A percentile compares a stretch with the other conserved stretches of the same genome.
Conservation (phyloP, 2,888 invertebrate genomes). For the Drosophila macrospina region DNA sequence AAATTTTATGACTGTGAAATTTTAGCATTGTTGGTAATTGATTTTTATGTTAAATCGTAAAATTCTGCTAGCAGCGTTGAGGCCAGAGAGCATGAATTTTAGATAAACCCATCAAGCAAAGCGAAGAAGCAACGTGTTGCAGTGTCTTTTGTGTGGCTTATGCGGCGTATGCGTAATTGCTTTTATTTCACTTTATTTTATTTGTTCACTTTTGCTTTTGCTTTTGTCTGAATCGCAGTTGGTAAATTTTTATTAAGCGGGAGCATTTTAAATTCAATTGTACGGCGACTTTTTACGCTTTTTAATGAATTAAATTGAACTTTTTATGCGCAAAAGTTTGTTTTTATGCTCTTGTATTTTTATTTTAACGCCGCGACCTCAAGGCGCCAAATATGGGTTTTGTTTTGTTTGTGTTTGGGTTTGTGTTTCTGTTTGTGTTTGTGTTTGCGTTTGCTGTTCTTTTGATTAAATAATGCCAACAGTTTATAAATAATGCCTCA, state of each 20-base stretch:
- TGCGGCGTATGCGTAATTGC: conserved; percentile 76
- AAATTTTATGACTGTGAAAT: conserved; percentile 74
- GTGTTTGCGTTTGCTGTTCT: conserved; percentile 37
- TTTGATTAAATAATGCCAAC: conserved; percentile 68
- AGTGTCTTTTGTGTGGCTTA: conserved; percentile 45
- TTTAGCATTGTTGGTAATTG: conserved; percentile 79
- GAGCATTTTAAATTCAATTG: conserved; percentile 80
- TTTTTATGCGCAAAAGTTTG: conserved; percentile 72
- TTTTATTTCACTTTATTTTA: conserved; percentile 25
- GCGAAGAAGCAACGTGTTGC: conserved; percentile 68
- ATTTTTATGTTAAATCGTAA: conserved; percentile 81
- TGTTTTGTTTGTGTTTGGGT: conserved; percentile 34
- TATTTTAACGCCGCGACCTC: conserved; percentile 68
- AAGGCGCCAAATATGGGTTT: conserved; percentile 66
- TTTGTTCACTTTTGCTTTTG: not conserved
- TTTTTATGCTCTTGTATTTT: conserved; percentile 57
- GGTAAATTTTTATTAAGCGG: conserved; percentile 71
- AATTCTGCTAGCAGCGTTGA: conserved; percentile 46
- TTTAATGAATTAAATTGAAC: conserved; percentile 81
- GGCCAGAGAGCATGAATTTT: conserved; percentile 69
- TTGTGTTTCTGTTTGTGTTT: conserved; percentile 30
- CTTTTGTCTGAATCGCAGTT: conserved; percentile 36
- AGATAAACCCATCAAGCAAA: conserved; percentile 60
- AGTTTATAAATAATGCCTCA: conserved; percentile 74
- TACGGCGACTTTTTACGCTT: conserved; percentile 64